phyloP scores from a whole-genome alignment of 2,113 vertebrate genomes.

The Marmota monax region DNA sequence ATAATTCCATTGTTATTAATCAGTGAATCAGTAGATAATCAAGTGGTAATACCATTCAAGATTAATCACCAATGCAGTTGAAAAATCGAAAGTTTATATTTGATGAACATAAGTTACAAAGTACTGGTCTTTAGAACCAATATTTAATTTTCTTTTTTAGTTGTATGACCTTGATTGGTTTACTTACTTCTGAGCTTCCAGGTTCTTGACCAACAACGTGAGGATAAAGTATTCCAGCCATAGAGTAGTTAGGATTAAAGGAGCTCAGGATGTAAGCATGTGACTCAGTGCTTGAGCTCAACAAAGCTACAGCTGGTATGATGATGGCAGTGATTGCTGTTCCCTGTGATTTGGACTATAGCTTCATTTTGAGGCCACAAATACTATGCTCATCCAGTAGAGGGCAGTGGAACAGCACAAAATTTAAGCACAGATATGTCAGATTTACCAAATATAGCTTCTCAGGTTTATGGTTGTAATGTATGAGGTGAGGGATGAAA shows the following conservation, averaged over 20 bases:
- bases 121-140: neutral
- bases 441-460: neutral
- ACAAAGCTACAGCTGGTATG: neutral
- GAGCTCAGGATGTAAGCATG: neutral
- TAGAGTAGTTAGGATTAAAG: neutral
- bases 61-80: neutral
- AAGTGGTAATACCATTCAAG: neutral
- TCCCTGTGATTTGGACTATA: neutral
- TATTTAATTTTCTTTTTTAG: neutral
- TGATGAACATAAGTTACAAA: neutral
- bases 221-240: neutral
- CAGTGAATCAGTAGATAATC: neutral
- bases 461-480: neutral
- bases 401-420: constrained; percentile 66
- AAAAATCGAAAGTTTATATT: neutral
- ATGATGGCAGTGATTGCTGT: neutral
- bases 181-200: neutral
- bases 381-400: constrained; percentile 41
- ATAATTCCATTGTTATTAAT: neutral
- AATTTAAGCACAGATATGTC: neutral
- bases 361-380: neutral
- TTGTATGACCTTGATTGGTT: neutral
- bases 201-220: neutral
- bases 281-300: neutral
- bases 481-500: neutral